phyloP scores from a whole-genome alignment of 2,888 invertebrate genomes.

The Helicoverpa assulta region DNA sequence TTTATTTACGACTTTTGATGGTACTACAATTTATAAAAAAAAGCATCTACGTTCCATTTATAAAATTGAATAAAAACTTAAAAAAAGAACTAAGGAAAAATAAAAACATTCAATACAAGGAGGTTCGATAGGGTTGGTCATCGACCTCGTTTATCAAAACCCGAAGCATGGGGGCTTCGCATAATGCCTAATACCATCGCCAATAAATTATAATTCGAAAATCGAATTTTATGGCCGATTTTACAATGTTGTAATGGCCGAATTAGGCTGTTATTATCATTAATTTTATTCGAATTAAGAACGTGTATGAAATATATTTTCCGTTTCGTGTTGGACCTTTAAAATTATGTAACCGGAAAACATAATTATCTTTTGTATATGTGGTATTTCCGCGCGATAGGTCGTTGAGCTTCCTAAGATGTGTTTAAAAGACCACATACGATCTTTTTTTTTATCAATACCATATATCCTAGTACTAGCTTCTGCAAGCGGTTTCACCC shows the following conservation, averaged over 20 bases:
- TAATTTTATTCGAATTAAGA: background rate
- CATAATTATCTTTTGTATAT: no score
- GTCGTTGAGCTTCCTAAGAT: no score
- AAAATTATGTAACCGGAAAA: background rate
- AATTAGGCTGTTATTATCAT: slow-evolving; percentile 26
- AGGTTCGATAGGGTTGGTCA: slow-evolving; percentile 26
- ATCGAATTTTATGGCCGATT: slow-evolving; percentile 47
- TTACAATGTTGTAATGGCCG: slow-evolving; percentile 47
- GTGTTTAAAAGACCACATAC: no score
- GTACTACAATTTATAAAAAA: no score
- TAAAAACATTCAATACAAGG: slow-evolving; percentile 1
- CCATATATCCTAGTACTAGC: no score
- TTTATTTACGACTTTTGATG: no score
- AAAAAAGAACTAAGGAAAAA: background rate
- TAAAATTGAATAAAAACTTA: background rate
- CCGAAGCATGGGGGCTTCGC: slow-evolving; percentile 26
- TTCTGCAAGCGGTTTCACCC: no score
- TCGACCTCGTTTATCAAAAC: slow-evolving; percentile 47
- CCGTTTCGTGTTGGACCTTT: background rate
- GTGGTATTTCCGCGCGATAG: no score
- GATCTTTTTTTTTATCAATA: no score
- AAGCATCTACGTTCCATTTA: no score
- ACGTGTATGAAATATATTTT: background rate
- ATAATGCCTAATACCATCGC: slow-evolving; percentile 27
- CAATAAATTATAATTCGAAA: slow-evolving; percentile 49